Percentiles rank a stretch among this genome's conserved stretches.
Evolutionary conservation across 2,797 vertebrate species (phyloP).

Genomic region (Linurgus olivaceus): DNA sequence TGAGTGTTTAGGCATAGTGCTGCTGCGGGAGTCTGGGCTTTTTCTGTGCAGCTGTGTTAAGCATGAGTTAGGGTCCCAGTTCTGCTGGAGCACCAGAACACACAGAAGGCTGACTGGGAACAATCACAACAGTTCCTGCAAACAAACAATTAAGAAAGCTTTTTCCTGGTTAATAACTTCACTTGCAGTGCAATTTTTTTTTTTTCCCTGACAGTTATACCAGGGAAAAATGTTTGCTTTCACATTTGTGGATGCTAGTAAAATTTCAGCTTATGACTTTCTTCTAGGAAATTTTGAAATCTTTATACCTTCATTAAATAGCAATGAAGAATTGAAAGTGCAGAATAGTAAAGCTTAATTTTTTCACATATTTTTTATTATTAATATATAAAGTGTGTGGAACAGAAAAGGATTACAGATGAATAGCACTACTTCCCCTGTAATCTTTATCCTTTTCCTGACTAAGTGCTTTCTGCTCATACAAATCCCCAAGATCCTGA

Average conservation of each 20-base stretch:
- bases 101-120: not conserved
- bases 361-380: not conserved
- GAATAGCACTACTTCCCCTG: conserved; percentile 11
- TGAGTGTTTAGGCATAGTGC: not conserved
- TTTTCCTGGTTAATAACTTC: not conserved
- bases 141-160: not conserved
- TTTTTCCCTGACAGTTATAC: not conserved
- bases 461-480: conserved; percentile 37
- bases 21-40: not conserved
- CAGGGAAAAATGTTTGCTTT: not conserved
- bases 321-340: not conserved
- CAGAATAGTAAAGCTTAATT: not conserved
- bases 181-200: not conserved
- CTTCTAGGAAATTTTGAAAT: not conserved
- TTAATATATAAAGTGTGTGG: not conserved
- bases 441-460: conserved; percentile 39
- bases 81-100: not conserved
- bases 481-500: conserved; percentile 50
- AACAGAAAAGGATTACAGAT: conserved; percentile 43
- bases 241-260: not conserved
- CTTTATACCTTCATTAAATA: not conserved
- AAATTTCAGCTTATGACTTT: not conserved
- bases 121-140: not conserved
- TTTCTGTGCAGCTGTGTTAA: not conserved
- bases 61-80: not conserved